A percentile compares a stretch with the other conserved stretches of the same genome.
These are phyloP conservation scores for Halichoeres trimaculatus DNA, from an alignment of 2,113 vertebrate species.

Conservation along the genomic window DNA sequence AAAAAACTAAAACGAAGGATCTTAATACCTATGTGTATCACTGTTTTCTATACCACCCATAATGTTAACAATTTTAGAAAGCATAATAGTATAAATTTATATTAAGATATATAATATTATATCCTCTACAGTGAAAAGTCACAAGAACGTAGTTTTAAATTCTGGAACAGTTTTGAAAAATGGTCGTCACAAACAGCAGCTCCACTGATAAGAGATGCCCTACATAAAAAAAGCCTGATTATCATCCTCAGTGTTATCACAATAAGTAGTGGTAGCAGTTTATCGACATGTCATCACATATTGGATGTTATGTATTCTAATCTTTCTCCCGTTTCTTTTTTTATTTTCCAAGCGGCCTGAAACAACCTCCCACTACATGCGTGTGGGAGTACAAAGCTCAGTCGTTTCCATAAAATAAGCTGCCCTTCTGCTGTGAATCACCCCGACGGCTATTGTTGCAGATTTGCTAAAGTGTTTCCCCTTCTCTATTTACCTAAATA, in stretches of 20 bases:
- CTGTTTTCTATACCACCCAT: too few relatives aligned
- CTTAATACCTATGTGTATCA: too few relatives aligned
- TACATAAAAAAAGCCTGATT: neutral
- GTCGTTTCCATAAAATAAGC: conserved; percentile 20
- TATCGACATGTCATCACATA: neutral
- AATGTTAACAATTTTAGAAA: too few relatives aligned
- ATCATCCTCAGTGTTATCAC: neutral
- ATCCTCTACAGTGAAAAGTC: neutral
- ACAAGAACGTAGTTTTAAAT: neutral
- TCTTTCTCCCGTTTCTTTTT: neutral
- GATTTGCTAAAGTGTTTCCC: conserved; percentile 37
- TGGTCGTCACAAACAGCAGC: neutral
- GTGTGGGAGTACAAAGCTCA: conserved; percentile 14
- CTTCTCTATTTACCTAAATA: conserved; percentile 44
- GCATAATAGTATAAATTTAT: too few relatives aligned
- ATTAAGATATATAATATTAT: too few relatives aligned
- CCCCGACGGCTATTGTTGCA: conserved; percentile 3
- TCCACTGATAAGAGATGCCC: neutral
- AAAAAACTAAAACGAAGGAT: too few relatives aligned
- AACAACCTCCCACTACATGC: neutral
- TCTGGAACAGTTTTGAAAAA: neutral
- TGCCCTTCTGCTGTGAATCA: conserved; percentile 19
- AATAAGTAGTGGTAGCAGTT: neutral
- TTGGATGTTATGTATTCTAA: neutral
- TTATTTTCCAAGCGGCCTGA: neutral